phyloP scores from a whole-genome alignment of 2,797 vertebrate species.

The Thripadectes ignobilis region DNA sequence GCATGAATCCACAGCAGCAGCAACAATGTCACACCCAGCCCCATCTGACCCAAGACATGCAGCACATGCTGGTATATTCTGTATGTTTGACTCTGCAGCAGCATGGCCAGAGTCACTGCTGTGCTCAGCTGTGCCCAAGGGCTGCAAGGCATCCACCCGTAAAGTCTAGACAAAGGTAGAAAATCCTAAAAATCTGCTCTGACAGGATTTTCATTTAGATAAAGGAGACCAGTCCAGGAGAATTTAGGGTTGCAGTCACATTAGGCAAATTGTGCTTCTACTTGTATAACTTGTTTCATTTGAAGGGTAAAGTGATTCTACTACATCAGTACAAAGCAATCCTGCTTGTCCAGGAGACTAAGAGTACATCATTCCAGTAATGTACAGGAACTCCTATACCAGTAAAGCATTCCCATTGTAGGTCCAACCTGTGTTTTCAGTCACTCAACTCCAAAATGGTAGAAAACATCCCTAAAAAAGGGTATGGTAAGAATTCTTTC shows the following conservation, averaged over 20 bases:
- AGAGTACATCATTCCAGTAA: neutral
- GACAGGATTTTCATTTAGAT: neutral
- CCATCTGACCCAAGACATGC: fast-evolving
- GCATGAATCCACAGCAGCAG: fast-evolving
- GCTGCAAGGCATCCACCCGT: neutral
- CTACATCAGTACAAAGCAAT: neutral
- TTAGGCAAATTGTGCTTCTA: neutral
- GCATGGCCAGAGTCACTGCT: neutral
- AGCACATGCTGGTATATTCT: fast-evolving
- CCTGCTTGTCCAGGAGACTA: neutral
- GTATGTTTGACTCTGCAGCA: neutral
- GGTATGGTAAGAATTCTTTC: neutral
- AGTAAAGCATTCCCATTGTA: neutral
- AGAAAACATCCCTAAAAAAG: neutral
- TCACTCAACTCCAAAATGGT: neutral
- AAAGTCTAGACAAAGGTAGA: conserved; percentile 13
- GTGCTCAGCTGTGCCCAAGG: fast-evolving
- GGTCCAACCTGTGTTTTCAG: neutral
- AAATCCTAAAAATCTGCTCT: conserved; percentile 30
- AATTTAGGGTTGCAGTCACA: neutral
- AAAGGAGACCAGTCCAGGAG: neutral
- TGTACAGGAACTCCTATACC: neutral
- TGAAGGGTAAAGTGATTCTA: neutral
- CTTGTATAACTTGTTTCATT: neutral
- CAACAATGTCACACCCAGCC: neutral